Conservation (phyloP, 2,113 vertebrate species). For the Nothobranchius kuhntae region DNA sequence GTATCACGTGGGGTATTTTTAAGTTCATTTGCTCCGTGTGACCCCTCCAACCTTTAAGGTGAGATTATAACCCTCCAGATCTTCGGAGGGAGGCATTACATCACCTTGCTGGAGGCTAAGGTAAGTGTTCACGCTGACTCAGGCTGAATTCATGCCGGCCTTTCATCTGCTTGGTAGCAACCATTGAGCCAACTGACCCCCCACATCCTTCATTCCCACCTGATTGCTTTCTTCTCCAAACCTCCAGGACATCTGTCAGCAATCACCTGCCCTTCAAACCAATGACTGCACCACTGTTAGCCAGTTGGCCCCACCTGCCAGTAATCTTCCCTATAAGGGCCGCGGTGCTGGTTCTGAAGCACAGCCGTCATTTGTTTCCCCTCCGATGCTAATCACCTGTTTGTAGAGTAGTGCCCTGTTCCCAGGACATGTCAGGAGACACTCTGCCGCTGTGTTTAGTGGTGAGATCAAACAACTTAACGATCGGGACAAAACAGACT, state of each 20-base stretch:
- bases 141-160: constrained; percentile 80
- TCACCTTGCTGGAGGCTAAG: constrained; percentile 68
- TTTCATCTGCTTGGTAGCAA: constrained; percentile 73
- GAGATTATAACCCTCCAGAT: constrained; percentile 5
- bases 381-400: constrained; percentile 78
- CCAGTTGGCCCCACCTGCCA: constrained; percentile 79
- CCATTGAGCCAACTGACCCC: constrained; percentile 46
- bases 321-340: constrained; percentile 74
- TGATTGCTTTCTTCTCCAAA: constrained; percentile 78
- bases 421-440: constrained; percentile 63
- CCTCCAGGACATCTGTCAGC: constrained; percentile 79
- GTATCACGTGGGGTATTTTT: constrained; percentile 2
- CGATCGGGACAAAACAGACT: constrained; percentile 24
- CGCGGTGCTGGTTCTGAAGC: constrained; percentile 61
- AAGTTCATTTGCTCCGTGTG: constrained; percentile 32
- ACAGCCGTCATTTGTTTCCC: constrained; percentile 75
- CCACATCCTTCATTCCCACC: constrained; percentile 59
- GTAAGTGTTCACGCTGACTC: constrained; percentile 68
- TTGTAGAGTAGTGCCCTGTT: constrained; percentile 74
- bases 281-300: constrained; percentile 71
- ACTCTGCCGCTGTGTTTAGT: constrained; percentile 48
- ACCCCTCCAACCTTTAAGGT: constrained; percentile 30
- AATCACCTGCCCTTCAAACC: constrained; percentile 81
- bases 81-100: constrained; percentile 60
- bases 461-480: constrained; percentile 59